A percentile compares a stretch with the other conserved stretches of the same genome.
Evolutionary conservation across 2,888 invertebrate species (phyloP).

Genomic region (Cerastis rubricosa): DNA sequence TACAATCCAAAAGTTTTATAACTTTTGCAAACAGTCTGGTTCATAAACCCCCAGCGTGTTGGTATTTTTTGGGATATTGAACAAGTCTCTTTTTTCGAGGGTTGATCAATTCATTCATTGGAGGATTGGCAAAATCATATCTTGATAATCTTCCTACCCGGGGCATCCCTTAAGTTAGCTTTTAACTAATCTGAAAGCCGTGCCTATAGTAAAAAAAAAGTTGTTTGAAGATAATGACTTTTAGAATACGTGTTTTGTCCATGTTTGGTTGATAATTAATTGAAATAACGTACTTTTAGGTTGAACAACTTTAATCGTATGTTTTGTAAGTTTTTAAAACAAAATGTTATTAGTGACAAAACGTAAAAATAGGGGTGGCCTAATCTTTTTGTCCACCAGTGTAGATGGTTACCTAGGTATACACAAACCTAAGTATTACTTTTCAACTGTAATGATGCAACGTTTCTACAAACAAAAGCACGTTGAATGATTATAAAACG

Average conservation of each 20-base stretch:
- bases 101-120: background rate
- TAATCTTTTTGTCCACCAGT: too few relatives aligned
- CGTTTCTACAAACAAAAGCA: conserved; percentile 26
- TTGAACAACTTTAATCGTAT: too few relatives aligned
- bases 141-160: background rate
- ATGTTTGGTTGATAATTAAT: too few relatives aligned
- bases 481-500: conserved; percentile 15
- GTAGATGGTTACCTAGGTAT: background rate
- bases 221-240: too few relatives aligned
- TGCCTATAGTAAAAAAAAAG: too few relatives aligned
- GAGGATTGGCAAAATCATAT: background rate
- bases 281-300: too few relatives aligned
- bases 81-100: background rate
- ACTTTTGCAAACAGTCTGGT: background rate
- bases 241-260: too few relatives aligned
- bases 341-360: too few relatives aligned
- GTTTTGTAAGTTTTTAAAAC: too few relatives aligned
- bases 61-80: background rate
- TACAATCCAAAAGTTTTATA: conserved; percentile 5
- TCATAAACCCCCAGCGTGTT: background rate
- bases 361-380: too few relatives aligned
- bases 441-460: conserved; percentile 20
- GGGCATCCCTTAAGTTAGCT: background rate
- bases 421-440: background rate
- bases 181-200: background rate